Base-by-base conservation (phyloP, 1,140 invertebrate genomes). In the Caenorhabditis inopinata region DNA sequence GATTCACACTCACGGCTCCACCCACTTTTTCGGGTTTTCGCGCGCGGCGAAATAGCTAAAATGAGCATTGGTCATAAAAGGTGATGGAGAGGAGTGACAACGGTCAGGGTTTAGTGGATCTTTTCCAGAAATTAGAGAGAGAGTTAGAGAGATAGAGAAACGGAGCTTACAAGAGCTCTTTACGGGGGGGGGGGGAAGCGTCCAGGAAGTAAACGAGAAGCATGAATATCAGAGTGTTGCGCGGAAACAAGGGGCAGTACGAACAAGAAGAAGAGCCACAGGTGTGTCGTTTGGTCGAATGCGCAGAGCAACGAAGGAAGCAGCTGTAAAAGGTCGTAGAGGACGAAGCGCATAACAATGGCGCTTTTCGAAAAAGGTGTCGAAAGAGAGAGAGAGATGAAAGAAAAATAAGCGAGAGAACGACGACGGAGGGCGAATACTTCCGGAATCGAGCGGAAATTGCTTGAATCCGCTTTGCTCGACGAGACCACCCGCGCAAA, bases 321-420 rank as follows among this genome's bases (percentile, higher is more conserved):
- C 21, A 35, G 53, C 78, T 47, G 48, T 45, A 81, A 53, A 35
- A 23, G 79, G 73, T 74, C 51, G 21, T 6, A 80, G 73, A 80
- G 32, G 48, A 68, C n/a, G 78, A 46, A 62, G 32, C 11, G 29
- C 51, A 74, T 47, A 32, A 75, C 73, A 75, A 78, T 47, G 18
- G 29, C 12, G 25, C 32, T 53, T 74, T 9, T 25, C 42, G 80
- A 45, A 74, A 46, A 73, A 74, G 58, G 46, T 6, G 74, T 81
- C 62, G 80, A 51, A 62, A 18, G 21, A 18, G 42, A 47, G 29
- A 18, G 62, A 47, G 27, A 45, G n/a, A n/a, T 42, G 46, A 58
- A 42, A 76, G 68, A 73, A 48, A 58, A 74, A 78, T 18, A 27
- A 46, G 76, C 21, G 53, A 80, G 46, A 76, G 46, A 73, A 74